phyloP scores from a whole-genome alignment of 2,797 vertebrate genomes.

The Anabas testudineus region DNA sequence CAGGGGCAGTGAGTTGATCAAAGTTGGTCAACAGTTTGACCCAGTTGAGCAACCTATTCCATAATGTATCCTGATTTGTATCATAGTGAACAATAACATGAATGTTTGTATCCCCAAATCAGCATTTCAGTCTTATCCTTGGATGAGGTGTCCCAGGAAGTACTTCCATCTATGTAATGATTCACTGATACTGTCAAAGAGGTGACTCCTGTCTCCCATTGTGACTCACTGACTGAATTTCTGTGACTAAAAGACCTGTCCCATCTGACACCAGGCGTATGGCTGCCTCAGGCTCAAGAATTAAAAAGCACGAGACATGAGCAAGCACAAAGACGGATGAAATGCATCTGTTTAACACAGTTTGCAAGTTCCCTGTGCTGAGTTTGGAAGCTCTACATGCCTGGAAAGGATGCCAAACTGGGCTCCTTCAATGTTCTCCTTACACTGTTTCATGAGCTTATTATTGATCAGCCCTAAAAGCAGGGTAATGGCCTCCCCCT shows the following conservation, averaged over 20 bases:
- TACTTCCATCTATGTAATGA: constrained; percentile 62
- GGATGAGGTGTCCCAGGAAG: constrained; percentile 63
- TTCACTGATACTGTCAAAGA: constrained; percentile 65
- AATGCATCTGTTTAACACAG: constrained; percentile 46
- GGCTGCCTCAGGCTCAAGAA: constrained; percentile 29
- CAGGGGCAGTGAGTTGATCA: constrained; percentile 62
- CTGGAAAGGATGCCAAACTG: constrained; percentile 41
- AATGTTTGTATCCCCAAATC: background rate
- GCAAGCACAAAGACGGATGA: constrained; percentile 47
- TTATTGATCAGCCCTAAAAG: constrained; percentile 78
- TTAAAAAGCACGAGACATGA: constrained; percentile 5
- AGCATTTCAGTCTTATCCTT: constrained; percentile 14
- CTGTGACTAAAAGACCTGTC: constrained; percentile 54
- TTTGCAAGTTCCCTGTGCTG: constrained; percentile 41
- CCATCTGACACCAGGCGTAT: constrained; percentile 32
- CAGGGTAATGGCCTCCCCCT: constrained; percentile 45
- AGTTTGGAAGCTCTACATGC: constrained; percentile 31
- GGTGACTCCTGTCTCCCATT: constrained; percentile 51
- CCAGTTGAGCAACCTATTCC: constrained; percentile 38
- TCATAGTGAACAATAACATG: background rate
- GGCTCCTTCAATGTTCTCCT: constrained; percentile 18
- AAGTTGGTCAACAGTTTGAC: constrained; percentile 63
- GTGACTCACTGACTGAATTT: constrained; percentile 58
- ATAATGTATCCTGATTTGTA: background rate
- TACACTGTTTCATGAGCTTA: constrained; percentile 30